Conservation (phyloP, 2,797 vertebrate genomes). For the Apodemus agrarius region DNA sequence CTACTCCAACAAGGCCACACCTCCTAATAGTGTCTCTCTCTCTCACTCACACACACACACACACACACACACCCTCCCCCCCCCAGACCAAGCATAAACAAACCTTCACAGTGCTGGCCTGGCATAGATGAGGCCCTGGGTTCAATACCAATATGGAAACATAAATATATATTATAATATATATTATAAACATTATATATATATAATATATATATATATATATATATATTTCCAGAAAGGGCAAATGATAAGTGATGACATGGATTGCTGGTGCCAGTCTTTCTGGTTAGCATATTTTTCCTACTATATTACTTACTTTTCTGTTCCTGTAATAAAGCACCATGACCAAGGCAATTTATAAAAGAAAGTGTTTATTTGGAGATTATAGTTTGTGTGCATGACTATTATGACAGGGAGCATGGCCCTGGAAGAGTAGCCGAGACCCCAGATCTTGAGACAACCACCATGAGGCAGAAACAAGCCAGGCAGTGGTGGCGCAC, state of each 20-base stretch:
- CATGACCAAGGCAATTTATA: neutral
- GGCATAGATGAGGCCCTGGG: too few relatives aligned
- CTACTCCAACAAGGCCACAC: neutral
- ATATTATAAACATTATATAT: too few relatives aligned
- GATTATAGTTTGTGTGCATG: neutral
- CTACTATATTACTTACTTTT: neutral
- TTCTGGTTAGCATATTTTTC: neutral
- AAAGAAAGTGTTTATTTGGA: neutral
- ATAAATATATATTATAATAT: too few relatives aligned
- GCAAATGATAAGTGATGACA: fast-evolving
- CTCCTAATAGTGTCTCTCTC: neutral
- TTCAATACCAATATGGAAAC: neutral
- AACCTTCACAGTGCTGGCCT: neutral
- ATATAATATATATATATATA: too few relatives aligned
- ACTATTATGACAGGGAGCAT: neutral
- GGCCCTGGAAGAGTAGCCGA: neutral
- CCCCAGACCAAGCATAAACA: neutral
- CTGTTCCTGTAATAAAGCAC: neutral
- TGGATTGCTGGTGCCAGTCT: neutral
- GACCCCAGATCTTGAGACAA: neutral
- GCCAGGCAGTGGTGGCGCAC: too few relatives aligned
- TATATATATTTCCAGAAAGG: neutral
- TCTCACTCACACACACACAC: too few relatives aligned
- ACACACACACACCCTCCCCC: too few relatives aligned
- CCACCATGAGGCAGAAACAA: neutral